Base-by-base conservation (phyloP, 1,140 invertebrate genomes). In the Trichonephila inaurata region DNA sequence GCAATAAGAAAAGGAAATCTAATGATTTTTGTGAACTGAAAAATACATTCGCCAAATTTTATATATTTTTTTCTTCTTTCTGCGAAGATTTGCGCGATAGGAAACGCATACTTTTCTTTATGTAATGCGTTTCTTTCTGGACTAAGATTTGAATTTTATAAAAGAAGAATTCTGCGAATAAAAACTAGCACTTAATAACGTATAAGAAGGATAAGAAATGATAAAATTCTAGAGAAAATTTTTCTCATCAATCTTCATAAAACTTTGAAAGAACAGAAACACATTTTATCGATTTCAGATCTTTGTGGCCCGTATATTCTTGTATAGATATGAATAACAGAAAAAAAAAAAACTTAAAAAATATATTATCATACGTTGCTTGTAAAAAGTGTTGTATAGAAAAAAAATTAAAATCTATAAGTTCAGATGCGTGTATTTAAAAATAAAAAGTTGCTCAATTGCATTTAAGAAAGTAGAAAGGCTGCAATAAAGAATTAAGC, bases 171-270 rank as follows among this genome's bases (percentile, higher is more conserved):
- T 85, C 5, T 10, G 51, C 8, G 82, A 85, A 61, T 61, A 61
- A 85, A 60, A 85, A 85, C 82, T 61, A 85, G 82, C 82, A 85
- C 82, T 60, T 28, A 61, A 85, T 77, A 77, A 77, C 69, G 69
- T 77, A 40, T 77, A 77, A 62, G 61, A 40, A 81, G 72, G 12
- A 81, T 40, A 81, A 60, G 58, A 85, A 85, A 85, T 60, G 44
- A 85, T 61, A 85, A 85, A 85, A 85, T 51, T 85, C 58, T 85
- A 85, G 82, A 85, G 82, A 28, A 85, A 51, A 85, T 58, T 85
- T 85, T 85, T 28, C 82, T 85, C 82, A 85, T 85, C 82, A 85
- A 85, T 85, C 82, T 85, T 85, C 82, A 85, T 85, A 85, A 60
- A 51, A 85, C 8, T 85, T 85, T 51, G 82, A 85, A 85, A 85